These are phyloP conservation scores for Himalopsyche anomala DNA, from an alignment of 2,888 invertebrate species.

Conservation along the genomic window DNA sequence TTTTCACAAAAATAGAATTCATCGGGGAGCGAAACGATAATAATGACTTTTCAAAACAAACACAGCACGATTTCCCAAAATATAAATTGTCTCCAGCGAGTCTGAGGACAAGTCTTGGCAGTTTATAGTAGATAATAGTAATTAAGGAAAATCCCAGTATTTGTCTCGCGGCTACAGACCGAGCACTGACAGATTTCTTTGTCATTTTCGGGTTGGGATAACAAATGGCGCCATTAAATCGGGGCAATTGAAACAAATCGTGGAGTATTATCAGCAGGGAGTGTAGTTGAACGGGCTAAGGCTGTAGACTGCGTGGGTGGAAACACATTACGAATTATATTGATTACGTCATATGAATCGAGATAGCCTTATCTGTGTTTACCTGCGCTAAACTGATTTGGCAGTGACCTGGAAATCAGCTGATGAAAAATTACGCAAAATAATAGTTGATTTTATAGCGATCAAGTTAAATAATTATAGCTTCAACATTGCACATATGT, in stretches of 20 bases:
- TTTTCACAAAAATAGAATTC: not conserved
- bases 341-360: conserved; percentile 2
- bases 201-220: conserved; percentile 40
- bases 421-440: not conserved
- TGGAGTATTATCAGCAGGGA: conserved; percentile 25
- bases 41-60: conserved; percentile 14
- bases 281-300: conserved; percentile 12
- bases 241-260: conserved; percentile 43
- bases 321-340: conserved; percentile 23
- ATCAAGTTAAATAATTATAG: not conserved
- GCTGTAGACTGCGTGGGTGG: conserved; percentile 6
- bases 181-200: conserved; percentile 43
- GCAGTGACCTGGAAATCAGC: not conserved
- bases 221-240: conserved; percentile 30
- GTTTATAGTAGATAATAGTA: conserved; percentile 34
- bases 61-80: not conserved
- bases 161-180: conserved; percentile 42
- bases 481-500: not conserved
- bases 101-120: conserved; percentile 8
- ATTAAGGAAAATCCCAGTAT: conserved; percentile 35
- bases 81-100: conserved; percentile 31
- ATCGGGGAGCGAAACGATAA: not conserved
- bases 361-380: not conserved
- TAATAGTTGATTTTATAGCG: too few relatives aligned
- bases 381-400: not conserved